These are phyloP conservation scores for Cephonodes hylas DNA, from an alignment of 2,888 invertebrate species.

Conservation along the genomic window DNA sequence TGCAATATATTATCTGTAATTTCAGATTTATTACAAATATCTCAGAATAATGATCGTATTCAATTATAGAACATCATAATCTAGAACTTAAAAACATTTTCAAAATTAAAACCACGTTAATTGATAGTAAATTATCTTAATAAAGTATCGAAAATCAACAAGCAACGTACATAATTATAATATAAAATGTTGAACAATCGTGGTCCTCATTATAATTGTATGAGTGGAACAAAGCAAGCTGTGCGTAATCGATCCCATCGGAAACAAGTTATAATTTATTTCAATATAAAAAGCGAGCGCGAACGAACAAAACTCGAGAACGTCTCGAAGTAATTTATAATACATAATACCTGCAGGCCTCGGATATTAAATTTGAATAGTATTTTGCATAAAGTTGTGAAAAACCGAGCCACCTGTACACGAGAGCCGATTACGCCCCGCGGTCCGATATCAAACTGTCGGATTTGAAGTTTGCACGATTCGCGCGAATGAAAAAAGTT, in stretches of 20 bases:
- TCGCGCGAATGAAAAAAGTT: conserved; percentile 62
- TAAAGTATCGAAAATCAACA: too few species aligned
- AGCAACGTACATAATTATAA: too few species aligned
- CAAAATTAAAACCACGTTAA: too few species aligned
- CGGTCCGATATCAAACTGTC: conserved; percentile 46
- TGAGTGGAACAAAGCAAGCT: too few species aligned
- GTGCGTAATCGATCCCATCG: neutral
- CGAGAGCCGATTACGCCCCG: conserved; percentile 38
- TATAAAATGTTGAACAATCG: too few species aligned
- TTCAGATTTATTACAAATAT: too few species aligned
- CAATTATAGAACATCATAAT: too few species aligned
- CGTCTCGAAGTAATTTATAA: conserved; percentile 42
- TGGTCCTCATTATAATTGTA: too few species aligned
- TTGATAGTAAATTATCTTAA: too few species aligned
- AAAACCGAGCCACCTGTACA: conserved; percentile 50
- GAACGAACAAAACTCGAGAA: conserved; percentile 23
- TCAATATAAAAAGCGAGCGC: conserved; percentile 34
- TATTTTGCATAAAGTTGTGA: conserved; percentile 55
- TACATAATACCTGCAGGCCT: conserved; percentile 37
- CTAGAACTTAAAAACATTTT: too few species aligned
- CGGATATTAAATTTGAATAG: conserved; percentile 49
- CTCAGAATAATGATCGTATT: too few species aligned
- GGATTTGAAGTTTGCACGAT: conserved; percentile 41
- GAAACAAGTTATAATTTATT: conserved; percentile 26
- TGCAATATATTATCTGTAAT: too few species aligned